Evolutionary conservation across 2,113 vertebrate species (phyloP), one percentile per base, ranked within the genome.

Genomic region (Eulacestoma nigropectus): DNA sequence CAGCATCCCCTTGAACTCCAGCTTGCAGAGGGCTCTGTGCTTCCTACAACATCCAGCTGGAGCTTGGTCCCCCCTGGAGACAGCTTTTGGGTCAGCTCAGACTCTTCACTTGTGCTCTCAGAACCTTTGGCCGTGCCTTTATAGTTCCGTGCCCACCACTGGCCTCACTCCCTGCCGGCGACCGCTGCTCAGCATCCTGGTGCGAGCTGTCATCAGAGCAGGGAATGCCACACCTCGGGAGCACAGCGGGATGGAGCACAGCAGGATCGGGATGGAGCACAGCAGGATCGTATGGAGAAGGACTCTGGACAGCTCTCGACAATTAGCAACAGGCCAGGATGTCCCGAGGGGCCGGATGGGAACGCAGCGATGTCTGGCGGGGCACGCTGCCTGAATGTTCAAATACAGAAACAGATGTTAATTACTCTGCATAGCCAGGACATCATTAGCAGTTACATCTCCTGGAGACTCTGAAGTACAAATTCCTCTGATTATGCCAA

Each of bases 331-430:
- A 47, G 92, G 76, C 56, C 82, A 78, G 87, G 82, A 67, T 44
- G 39, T 94, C 92, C 76, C 53, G 30, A 50, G 81, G 87, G 89
- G 52, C 30, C 14, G 70, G 52, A 63, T 10, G 82, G 3, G 20
- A 87, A 35, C 4, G 6, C 41, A 30, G 60, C 16, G 56, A 44
- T 30, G 91, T 67, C 93, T 75, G 83, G 56, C 56, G 39, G 92
- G 64, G 25, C 92, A 69, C 91, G 2, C 78, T 52, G 82, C 95
- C 92, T 83, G 82, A 46, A 56, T 90, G 79, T 83, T 91, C 75
- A 93, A 93, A 93, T 26, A 94, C 82, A 94, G 83, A 81, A 88
- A 93, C 75, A 96, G 90, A 76, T 75, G 75, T 87, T 93, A 80
- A 92, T 93, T 86, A 89, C 85, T 25, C 52, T 1, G 4, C 63